Percentiles rank a stretch among this genome's conserved stretches.
These are phyloP conservation scores for Lordiphosa mommai DNA, from an alignment of 1,140 invertebrate genomes.

Conservation along the genomic window DNA sequence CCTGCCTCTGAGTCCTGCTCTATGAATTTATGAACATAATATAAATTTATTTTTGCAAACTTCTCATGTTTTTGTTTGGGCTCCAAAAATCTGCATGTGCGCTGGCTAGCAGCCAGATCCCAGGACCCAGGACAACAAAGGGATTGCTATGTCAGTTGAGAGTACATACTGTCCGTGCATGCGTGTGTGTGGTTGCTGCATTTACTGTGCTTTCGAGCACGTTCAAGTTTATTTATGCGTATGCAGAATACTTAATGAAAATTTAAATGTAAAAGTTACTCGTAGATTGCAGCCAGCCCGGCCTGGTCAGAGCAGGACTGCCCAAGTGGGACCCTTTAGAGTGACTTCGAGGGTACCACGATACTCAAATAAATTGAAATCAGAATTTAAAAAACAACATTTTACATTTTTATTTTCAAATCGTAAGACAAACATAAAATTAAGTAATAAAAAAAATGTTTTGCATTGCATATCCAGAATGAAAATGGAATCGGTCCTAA, in stretches of 20 bases:
- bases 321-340: neutral
- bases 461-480: constrained; percentile 2
- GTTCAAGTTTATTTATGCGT: constrained; percentile 78
- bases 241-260: constrained; percentile 78
- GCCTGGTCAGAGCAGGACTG: neutral
- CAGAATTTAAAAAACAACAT: too few species aligned
- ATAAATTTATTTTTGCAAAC: constrained; percentile 79
- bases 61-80: constrained; percentile 74
- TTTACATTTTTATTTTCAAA: too few species aligned
- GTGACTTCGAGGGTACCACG: neutral
- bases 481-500: constrained; percentile 14
- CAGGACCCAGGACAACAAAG: constrained; percentile 54
- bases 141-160: constrained; percentile 64
- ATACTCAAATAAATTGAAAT: constrained; percentile 8
- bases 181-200: constrained; percentile 37
- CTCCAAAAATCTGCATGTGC: constrained; percentile 62
- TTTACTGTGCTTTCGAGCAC: constrained; percentile 66
- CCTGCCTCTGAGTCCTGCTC: constrained; percentile 48
- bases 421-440: too few species aligned
- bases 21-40: constrained; percentile 80
- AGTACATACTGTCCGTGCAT: constrained; percentile 16
- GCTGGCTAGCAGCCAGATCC: constrained; percentile 4
- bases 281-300: constrained; percentile 36
- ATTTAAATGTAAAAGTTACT: constrained; percentile 79
- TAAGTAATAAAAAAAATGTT: constrained; percentile 28